phyloP scores from a whole-genome alignment of 2,113 vertebrate species.

The Rhynchomys soricoides region DNA sequence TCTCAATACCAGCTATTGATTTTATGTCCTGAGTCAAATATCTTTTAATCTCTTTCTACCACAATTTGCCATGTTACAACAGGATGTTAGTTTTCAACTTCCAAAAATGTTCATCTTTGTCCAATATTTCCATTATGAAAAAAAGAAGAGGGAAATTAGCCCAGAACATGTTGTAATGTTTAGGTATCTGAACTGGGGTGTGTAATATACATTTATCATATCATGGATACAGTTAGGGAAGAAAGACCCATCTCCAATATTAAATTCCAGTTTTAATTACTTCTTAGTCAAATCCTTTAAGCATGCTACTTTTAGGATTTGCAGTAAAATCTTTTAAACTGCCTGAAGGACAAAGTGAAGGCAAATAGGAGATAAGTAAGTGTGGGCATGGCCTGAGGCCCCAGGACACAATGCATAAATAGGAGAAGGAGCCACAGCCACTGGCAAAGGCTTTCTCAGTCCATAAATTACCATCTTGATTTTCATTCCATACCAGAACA shows the following conservation, averaged over 20 bases:
- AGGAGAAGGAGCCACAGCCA: background rate
- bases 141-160: background rate
- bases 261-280: background rate
- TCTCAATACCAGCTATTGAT: background rate
- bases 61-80: background rate
- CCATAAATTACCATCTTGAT: slow-evolving; percentile 57
- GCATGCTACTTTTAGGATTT: background rate
- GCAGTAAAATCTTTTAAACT: background rate
- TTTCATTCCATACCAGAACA: slow-evolving; percentile 25
- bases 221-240: background rate
- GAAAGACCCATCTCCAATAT: background rate
- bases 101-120: background rate
- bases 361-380: background rate
- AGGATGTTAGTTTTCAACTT: background rate
- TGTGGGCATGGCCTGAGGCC: background rate
- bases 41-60: background rate
- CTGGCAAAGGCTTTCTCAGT: slow-evolving; percentile 10
- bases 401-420: background rate
- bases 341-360: background rate
- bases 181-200: background rate
- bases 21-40: background rate
- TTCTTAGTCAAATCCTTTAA: background rate
- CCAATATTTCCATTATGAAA: background rate
- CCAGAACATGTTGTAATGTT: background rate
- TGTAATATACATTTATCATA: background rate